phyloP scores from a whole-genome alignment of 2,888 invertebrate genomes.

The Drosophila meridiana region DNA sequence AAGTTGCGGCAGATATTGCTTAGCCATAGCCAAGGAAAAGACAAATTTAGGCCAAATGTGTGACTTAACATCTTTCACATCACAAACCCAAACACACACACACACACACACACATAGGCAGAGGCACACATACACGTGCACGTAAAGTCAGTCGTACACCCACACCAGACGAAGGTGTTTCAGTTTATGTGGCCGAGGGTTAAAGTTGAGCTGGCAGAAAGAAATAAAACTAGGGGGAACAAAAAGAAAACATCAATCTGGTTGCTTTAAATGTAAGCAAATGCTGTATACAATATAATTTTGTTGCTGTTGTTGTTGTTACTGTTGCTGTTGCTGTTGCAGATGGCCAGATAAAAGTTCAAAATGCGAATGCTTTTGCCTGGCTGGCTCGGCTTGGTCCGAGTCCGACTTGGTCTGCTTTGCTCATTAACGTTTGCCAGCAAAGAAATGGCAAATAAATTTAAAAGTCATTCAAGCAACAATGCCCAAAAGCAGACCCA shows the following conservation, averaged over 20 bases:
- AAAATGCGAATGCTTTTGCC: slow-evolving; percentile 68
- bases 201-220: slow-evolving; percentile 72
- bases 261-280: slow-evolving; percentile 67
- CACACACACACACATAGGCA: slow-evolving; percentile 27
- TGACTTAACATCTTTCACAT: slow-evolving; percentile 80
- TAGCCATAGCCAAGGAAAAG: slow-evolving; percentile 59
- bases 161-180: slow-evolving; percentile 57
- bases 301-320: slow-evolving; percentile 43
- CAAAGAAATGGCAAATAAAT: slow-evolving; percentile 80
- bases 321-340: slow-evolving; percentile 46
- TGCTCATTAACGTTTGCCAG: slow-evolving; percentile 76
- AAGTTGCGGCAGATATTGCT: slow-evolving; percentile 33
- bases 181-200: slow-evolving; percentile 69
- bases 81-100: slow-evolving; percentile 40
- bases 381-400: slow-evolving; percentile 20
- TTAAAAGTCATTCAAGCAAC: slow-evolving; percentile 81
- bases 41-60: slow-evolving; percentile 80
- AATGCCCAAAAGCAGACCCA: slow-evolving; percentile 62
- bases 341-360: slow-evolving; percentile 78
- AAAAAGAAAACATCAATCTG: slow-evolving; percentile 44
- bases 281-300: slow-evolving; percentile 75
- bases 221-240: slow-evolving; percentile 52
- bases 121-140: slow-evolving; percentile 10
- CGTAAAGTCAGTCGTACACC: slow-evolving; percentile 16
- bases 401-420: slow-evolving; percentile 44